Evolutionary conservation across 2,888 invertebrate genomes (phyloP).

Genomic region (Scaptomyza caliginosa): DNA sequence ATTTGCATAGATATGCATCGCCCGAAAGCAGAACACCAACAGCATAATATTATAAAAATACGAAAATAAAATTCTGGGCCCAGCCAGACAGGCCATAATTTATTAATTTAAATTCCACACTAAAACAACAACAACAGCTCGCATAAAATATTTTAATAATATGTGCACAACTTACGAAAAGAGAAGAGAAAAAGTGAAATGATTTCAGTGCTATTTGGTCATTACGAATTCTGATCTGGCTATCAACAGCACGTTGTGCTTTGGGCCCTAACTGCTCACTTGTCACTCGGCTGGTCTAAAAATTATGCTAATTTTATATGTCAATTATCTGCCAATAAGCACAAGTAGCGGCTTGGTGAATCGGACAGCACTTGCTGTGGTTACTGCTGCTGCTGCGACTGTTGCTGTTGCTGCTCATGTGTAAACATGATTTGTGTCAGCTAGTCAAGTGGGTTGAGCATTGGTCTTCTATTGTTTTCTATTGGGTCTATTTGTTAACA

Average conservation of each 20-base stretch:
- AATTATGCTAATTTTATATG: slow-evolving; percentile 83
- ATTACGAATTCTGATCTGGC: slow-evolving; percentile 74
- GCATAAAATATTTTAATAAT: slow-evolving; percentile 52
- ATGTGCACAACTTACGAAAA: slow-evolving; percentile 28
- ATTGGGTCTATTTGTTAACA: slow-evolving; percentile 39
- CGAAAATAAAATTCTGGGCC: slow-evolving; percentile 1
- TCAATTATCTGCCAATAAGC: slow-evolving; percentile 83
- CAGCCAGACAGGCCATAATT: slow-evolving; percentile 46
- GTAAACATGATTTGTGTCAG: slow-evolving; percentile 76
- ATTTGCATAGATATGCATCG: slow-evolving; percentile 63
- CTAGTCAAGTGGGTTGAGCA: slow-evolving; percentile 54
- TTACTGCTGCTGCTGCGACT: slow-evolving; percentile 25
- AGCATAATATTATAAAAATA: background rate
- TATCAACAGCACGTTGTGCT: slow-evolving; percentile 51
- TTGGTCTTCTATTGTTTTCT: slow-evolving; percentile 32
- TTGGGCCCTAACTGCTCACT: slow-evolving; percentile 45
- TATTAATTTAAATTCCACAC: slow-evolving; percentile 76
- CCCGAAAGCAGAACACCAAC: slow-evolving; percentile 18
- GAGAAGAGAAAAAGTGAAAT: slow-evolving; percentile 68
- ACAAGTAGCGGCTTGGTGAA: slow-evolving; percentile 26
- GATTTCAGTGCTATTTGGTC: slow-evolving; percentile 62
- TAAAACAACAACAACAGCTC: slow-evolving; percentile 31
- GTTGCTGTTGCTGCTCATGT: slow-evolving; percentile 47
- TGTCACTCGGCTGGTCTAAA: slow-evolving; percentile 68
- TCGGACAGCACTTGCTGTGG: slow-evolving; percentile 14